Evolutionary conservation across 1,140 invertebrate species (phyloP).

Genomic region (Drosophila saltans): DNA sequence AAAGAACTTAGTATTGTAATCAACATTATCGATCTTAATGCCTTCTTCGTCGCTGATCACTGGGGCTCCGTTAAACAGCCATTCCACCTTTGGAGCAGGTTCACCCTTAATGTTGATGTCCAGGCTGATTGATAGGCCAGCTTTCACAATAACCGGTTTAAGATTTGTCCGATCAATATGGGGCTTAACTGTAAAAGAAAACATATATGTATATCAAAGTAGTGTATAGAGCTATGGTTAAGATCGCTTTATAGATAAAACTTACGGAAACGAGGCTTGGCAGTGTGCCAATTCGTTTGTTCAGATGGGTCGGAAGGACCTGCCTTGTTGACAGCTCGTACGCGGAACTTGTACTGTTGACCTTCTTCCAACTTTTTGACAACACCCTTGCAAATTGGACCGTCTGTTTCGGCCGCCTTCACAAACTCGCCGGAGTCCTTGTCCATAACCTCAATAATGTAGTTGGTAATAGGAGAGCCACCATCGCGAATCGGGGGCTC

Average conservation of each 20-base stretch:
- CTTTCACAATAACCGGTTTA: constrained; percentile 92
- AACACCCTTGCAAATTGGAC: constrained; percentile 90
- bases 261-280: constrained; percentile 95
- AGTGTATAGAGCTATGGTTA: no score
- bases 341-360: constrained; percentile 97
- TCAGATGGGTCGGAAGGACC: constrained; percentile 97
- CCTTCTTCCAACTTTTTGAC: constrained; percentile 96
- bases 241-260: constrained; percentile 56
- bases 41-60: constrained; percentile 88
- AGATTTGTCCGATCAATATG: constrained; percentile 96
- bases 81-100: constrained; percentile 94
- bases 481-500: constrained; percentile 97
- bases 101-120: constrained; percentile 97
- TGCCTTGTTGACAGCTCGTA: constrained; percentile 97
- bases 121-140: constrained; percentile 94
- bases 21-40: constrained; percentile 91
- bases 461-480: constrained; percentile 97
- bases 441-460: constrained; percentile 91
- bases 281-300: constrained; percentile 96
- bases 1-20: constrained; percentile 96
- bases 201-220: background rate
- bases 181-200: constrained; percentile 90
- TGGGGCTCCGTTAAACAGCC: constrained; percentile 93
- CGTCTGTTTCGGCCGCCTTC: constrained; percentile 90
- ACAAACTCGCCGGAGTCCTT: constrained; percentile 86